Base-by-base conservation (phyloP, 2,888 invertebrate species). In the Eupithecia subfuscata region DNA sequence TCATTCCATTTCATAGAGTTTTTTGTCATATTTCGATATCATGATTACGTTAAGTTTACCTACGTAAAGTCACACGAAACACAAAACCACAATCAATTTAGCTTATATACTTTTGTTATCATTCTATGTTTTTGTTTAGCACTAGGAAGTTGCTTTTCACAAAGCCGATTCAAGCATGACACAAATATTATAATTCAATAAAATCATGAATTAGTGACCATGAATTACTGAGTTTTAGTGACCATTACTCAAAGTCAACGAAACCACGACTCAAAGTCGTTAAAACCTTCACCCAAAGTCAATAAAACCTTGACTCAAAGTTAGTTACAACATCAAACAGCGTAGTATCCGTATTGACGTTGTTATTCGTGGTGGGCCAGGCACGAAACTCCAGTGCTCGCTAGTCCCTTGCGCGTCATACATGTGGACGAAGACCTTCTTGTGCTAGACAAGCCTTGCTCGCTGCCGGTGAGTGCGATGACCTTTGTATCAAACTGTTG, bases 381-480 rank as follows among this genome's bases (percentile, higher is more conserved):
- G 96, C 98, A 98, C 96, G 98, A 98, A 96, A 97, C 97, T 90
- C 97, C 98, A 90, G 97, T 98, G 90, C 96, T 97, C 92, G 96
- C 96, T 92, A 96, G 96, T 94, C 95, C 96, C 91, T 96, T 98
- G 94, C 96, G 97, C 95, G 96, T 98, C 93, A 96, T 98, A 91
- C 96, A 97, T 93, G 96, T 97, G 92, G 97, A 97, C 91, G 97
- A 97, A 86, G 97, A 98, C 90, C 95, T 98, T 88, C 96, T 98
- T 91, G 98, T 98, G 91, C 96, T 98, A 95, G 97, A 98, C 95
- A 98, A 98, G 95, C 98, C 98, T 89, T 97, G 97, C 91, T 98
- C 98, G 87, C 96, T 98, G 91, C 98, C 98, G 95, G 97, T 97
- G 96, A 97, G 96, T 96, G 90, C 86, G 84, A 87, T 87, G 77